phyloP scores from a whole-genome alignment of 2,113 vertebrate species.

The Microtus montanus region DNA sequence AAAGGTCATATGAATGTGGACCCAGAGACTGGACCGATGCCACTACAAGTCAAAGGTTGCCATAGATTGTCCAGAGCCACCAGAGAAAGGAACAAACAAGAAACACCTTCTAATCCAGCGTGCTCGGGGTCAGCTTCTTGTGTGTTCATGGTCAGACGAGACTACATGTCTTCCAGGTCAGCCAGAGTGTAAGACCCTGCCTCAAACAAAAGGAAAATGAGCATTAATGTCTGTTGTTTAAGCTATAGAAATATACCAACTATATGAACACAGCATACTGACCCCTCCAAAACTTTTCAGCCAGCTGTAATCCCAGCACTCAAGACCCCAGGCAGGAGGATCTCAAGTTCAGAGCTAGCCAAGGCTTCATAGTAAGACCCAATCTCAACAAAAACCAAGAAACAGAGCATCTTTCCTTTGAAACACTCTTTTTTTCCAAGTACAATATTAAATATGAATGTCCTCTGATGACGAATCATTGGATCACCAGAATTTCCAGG shows the following conservation, averaged over 20 bases:
- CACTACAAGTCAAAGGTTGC: neutral
- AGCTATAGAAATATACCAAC: neutral
- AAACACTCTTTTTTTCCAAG: neutral
- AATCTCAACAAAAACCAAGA: neutral
- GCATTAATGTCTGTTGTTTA: neutral
- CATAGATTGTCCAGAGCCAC: neutral
- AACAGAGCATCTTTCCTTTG: neutral
- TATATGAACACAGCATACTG: neutral
- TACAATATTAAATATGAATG: conserved; percentile 26
- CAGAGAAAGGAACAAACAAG: neutral
- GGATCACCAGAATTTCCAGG: neutral
- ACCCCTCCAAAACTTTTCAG: neutral
- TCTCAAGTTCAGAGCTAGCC: neutral
- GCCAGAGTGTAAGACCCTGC: no score
- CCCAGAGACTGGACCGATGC: neutral
- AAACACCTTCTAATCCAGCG: neutral
- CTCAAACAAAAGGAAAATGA: neutral
- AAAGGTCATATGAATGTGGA: neutral
- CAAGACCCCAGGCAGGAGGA: neutral
- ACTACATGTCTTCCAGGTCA: neutral
- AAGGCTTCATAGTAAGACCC: neutral
- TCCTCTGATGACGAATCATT: neutral
- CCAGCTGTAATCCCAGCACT: neutral
- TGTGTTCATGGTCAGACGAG: neutral
- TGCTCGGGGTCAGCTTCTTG: neutral